Percentiles rank a stretch among this genome's conserved stretches.
phyloP scores from a whole-genome alignment of 2,888 invertebrate genomes.

The Suillia variegata region DNA sequence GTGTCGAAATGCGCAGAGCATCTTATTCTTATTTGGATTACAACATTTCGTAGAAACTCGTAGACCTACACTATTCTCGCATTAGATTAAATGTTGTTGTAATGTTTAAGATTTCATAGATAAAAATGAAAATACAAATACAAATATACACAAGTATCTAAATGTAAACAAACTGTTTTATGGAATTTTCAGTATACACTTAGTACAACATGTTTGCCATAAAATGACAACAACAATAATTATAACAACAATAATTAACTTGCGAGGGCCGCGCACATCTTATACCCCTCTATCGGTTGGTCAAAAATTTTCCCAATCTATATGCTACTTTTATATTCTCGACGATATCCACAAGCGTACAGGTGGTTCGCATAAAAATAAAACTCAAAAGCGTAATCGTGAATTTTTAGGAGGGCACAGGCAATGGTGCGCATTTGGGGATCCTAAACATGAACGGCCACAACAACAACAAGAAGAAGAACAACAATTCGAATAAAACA shows the following conservation, averaged over 20 bases:
- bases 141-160: too few relatives aligned
- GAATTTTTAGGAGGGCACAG: background rate
- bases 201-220: background rate
- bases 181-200: background rate
- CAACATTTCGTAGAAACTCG: too few relatives aligned
- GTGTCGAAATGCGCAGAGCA: too few relatives aligned
- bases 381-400: background rate
- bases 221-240: too few relatives aligned
- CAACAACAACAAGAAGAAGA: background rate
- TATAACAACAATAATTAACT: background rate
- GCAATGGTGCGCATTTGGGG: background rate
- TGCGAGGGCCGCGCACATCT: background rate
- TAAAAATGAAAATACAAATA: background rate
- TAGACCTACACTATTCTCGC: too few relatives aligned
- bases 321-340: too few relatives aligned
- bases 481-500: too few relatives aligned
- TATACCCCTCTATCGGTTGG: too few relatives aligned
- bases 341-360: too few relatives aligned
- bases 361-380: conserved; percentile 3
- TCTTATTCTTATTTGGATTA: too few relatives aligned
- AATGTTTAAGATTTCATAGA: background rate
- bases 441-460: background rate
- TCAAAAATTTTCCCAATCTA: too few relatives aligned
- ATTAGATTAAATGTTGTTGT: too few relatives aligned
- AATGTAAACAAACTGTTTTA: background rate